Conservation (phyloP, 2,113 vertebrate species). For the Trogon surrucura region DNA sequence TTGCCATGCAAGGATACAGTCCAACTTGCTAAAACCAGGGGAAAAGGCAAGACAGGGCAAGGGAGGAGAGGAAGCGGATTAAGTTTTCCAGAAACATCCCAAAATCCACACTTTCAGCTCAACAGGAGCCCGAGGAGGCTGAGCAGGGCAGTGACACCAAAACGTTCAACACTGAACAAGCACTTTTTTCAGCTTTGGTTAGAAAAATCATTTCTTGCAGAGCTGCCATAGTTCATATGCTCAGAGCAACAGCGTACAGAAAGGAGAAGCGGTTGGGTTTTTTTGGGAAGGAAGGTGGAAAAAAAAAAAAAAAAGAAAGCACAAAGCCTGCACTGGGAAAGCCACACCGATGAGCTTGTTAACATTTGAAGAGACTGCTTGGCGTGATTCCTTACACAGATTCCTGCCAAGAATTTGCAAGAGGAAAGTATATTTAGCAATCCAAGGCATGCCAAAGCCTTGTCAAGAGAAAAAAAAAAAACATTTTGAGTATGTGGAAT, state of each 20-base stretch:
- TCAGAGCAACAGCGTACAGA: background rate
- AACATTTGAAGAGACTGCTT: conserved; percentile 76
- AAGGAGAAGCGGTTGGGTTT: background rate
- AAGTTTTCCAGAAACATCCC: background rate
- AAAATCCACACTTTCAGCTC: background rate
- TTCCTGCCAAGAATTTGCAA: conserved; percentile 71
- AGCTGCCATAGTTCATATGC: conserved; percentile 2
- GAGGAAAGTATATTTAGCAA: conserved; percentile 82
- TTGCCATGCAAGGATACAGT: background rate
- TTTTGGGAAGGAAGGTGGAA: background rate
- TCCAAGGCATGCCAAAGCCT: conserved; percentile 77
- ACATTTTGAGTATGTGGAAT: conserved; percentile 75
- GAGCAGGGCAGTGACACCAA: background rate
- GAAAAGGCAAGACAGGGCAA: background rate
- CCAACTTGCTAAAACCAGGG: background rate
- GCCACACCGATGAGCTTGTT: conserved; percentile 76
- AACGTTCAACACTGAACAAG: background rate
- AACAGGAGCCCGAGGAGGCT: background rate
- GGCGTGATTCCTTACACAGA: conserved; percentile 63
- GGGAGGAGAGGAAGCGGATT: background rate
- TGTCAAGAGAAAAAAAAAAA: conserved; percentile 69
- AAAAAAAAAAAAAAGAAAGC: background rate
- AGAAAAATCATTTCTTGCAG: conserved; percentile 19
- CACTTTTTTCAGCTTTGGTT: background rate
- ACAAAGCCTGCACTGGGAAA: conserved; percentile 60